Conservation (phyloP, 2,888 invertebrate genomes). For the Trichogramma dendrolimi region DNA sequence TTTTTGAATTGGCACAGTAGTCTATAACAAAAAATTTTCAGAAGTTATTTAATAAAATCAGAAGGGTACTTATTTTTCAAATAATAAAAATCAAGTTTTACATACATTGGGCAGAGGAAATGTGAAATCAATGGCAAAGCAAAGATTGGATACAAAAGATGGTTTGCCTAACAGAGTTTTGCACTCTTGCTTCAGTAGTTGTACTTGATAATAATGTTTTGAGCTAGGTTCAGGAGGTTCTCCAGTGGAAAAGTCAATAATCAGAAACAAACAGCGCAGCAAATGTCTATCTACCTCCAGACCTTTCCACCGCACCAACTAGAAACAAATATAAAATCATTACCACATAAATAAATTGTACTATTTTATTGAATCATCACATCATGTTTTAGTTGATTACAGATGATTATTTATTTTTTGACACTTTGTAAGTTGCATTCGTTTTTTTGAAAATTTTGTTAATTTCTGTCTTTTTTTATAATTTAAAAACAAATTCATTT, state of each 20-base stretch:
- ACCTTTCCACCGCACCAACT: constrained; percentile 89
- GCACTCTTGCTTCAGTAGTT: constrained; percentile 76
- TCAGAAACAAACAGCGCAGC: constrained; percentile 89
- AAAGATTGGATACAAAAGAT: constrained; percentile 81
- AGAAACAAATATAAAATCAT: constrained; percentile 45
- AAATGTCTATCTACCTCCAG: constrained; percentile 96
- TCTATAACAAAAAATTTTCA: constrained; percentile 15
- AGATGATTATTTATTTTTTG: no score
- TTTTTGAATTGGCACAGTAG: constrained; percentile 62
- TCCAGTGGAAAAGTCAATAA: constrained; percentile 73
- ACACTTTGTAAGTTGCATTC: no score
- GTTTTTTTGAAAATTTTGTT: no score
- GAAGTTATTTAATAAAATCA: constrained; percentile 2
- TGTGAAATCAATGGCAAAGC: constrained; percentile 82
- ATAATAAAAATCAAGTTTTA: constrained; percentile 1
- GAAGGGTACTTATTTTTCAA: background rate
- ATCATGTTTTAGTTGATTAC: no score
- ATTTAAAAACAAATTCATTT: no score
- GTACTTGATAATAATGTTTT: constrained; percentile 60
- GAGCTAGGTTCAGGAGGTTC: constrained; percentile 58
- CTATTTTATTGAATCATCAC: background rate
- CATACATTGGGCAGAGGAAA: constrained; percentile 64
- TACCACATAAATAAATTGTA: constrained; percentile 5
- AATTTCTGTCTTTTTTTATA: no score
- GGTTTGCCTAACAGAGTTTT: constrained; percentile 77